Base-by-base conservation (phyloP, 2,888 invertebrate genomes). In the Drosophila crucigera region DNA sequence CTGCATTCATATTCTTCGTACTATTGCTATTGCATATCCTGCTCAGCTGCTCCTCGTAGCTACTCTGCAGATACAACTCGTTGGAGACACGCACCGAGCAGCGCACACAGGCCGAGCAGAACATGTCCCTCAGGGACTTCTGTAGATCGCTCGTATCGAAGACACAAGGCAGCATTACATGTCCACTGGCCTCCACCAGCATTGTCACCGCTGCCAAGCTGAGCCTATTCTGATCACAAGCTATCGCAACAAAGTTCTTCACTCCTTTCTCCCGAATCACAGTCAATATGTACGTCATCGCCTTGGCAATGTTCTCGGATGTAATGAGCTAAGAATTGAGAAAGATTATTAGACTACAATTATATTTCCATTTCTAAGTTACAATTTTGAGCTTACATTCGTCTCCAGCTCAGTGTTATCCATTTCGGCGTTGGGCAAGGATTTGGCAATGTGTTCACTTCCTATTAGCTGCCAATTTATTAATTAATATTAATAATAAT, bases 231-330 rank as follows among this genome's bases (percentile, higher is more conserved):
- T 66, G 52, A 25, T 81, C 81, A 22, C 78, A 73, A 9, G 56
- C 73, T 1, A 78, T 64, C 25, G 73, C 78, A 10, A 78, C 78
- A 56, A 52, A 65, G 59, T 78, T 78, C 0, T 52, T 43, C 0
- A 76, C 30, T 0, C 19, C 50, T 6, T 73, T 68, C 1, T 61
- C 50, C 19, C 39, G 63, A 0, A 81, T 25, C 10, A 66, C 50
- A 14, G 9, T 35, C n/a, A 78, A 25, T 31, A 78, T 54, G 22
- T 68, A 73, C 1, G 19, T 47, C 41, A 78, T 39, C 0, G 78
- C 81, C 4, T 66, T 78, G 47, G 78, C 81, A 22, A 81, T 58
- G 11, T 63, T 55, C 19, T 68, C 65, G 1, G 81, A 35, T 1
- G 60, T 41, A 0, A 77, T 66, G 11, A 78, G 68, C 78, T 78